These are phyloP conservation scores for Helicoverpa zea DNA, from an alignment of 1,140 invertebrate genomes.

Conservation along the genomic window DNA sequence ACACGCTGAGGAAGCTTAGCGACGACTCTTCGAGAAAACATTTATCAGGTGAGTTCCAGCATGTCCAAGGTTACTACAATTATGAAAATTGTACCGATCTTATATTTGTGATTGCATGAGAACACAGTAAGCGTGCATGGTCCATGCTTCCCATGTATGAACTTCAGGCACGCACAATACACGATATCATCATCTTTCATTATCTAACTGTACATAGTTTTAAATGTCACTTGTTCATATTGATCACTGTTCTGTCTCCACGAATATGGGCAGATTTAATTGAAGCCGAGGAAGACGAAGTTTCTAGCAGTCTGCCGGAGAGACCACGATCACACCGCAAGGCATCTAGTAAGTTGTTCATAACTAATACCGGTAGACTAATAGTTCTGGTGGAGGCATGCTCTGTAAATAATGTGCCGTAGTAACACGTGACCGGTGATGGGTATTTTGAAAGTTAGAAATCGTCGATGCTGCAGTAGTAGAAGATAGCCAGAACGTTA, in stretches of 20 bases:
- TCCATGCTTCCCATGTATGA: constrained; percentile 56
- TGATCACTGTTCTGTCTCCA: constrained; percentile 70
- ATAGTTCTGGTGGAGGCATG: constrained; percentile 49
- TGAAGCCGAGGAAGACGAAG: constrained; percentile 86
- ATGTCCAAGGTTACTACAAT: constrained; percentile 26
- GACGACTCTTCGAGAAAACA: constrained; percentile 86
- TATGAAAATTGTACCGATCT: constrained; percentile 13
- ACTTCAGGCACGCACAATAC: constrained; percentile 51
- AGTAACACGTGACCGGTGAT: constrained; percentile 41
- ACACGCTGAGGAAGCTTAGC: constrained; percentile 82
- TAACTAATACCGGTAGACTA: constrained; percentile 46
- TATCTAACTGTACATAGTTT: constrained; percentile 66
- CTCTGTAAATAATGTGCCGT: constrained; percentile 40
- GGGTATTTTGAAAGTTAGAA: constrained; percentile 16
- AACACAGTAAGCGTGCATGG: constrained; percentile 54
- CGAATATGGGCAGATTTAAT: constrained; percentile 82
- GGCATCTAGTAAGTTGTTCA: constrained; percentile 86
- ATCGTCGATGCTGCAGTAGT: constrained; percentile 5
- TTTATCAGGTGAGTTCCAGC: constrained; percentile 81
- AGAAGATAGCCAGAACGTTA: background rate
- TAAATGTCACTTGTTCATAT: constrained; percentile 72
- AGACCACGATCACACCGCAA: constrained; percentile 82
- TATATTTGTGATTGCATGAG: constrained; percentile 53
- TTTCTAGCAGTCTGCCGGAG: constrained; percentile 80
- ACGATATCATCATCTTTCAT: constrained; percentile 49